Base-by-base conservation (phyloP, 2,113 vertebrate species). In the Puma concolor region DNA sequence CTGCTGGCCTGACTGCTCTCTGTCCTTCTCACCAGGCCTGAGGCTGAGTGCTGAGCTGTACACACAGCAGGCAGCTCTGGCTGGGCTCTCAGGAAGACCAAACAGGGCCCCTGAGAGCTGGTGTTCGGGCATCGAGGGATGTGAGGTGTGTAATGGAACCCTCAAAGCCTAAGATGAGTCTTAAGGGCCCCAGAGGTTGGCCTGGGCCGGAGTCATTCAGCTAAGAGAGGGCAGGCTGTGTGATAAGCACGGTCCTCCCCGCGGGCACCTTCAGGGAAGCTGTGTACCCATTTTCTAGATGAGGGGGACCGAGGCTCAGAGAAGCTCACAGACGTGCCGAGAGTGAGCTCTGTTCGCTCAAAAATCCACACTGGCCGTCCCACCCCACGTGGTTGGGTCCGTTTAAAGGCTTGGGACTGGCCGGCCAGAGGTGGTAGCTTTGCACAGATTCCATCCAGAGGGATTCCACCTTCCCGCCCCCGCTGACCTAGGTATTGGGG, bases 121-220 rank as follows among this genome's bases (percentile, higher is more conserved):
- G 7, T 7, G 4, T 8, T 4, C 0, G 12, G 27, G 74, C 15
- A 4, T 4, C 1, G 36, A 50, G 54, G 57, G 88, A 2, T 38
- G 17, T 2, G 19, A 19, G n/a, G 21, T 2, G 81, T 1, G 31
- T 11, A 3, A 36, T 0, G 3, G 71, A 4, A 44, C 36, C 72
- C 67, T 23, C 1, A 0, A 41, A 57, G 72, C 64, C 57, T 19
- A 0, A 15, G 9, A 16, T 29, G 81, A 71, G 64, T 48, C 84
- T 16, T 5, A 10, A 17, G 38, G 21, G 33, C n/a, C 44, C 54
- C 0, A 13, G 50, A 76, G 63, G n/a, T 25, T 14, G 4, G 3
- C 48, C 66, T 33, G 50, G 19, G 13, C 48, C 64, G n/a, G n/a
- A n/a, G n/a, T 27, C 36, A 19, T 7, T 29, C 44, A 15, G 0